These are phyloP conservation scores for Itoplectis maculator DNA, from an alignment of 2,888 invertebrate species.

Conservation along the genomic window DNA sequence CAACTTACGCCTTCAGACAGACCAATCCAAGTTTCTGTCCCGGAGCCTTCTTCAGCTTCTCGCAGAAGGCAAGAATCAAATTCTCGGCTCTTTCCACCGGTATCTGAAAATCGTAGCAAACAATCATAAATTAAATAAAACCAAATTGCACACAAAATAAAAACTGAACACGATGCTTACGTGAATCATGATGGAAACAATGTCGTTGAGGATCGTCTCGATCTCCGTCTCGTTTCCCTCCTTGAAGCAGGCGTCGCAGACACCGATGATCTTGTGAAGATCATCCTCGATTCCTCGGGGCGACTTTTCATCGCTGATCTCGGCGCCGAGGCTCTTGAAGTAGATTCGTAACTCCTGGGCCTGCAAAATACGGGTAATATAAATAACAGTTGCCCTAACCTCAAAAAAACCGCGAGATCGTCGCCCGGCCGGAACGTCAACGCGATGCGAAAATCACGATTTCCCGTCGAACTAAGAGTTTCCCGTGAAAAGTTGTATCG, in stretches of 20 bases:
- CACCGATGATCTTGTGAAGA: slow-evolving; percentile 96
- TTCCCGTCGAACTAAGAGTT: neutral
- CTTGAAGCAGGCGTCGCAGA: slow-evolving; percentile 96
- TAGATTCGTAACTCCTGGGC: slow-evolving; percentile 95
- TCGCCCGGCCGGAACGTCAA: neutral
- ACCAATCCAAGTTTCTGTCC: slow-evolving; percentile 92
- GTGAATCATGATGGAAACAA: slow-evolving; percentile 97
- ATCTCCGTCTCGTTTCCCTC: slow-evolving; percentile 94
- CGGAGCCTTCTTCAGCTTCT: slow-evolving; percentile 95
- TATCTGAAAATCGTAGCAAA: slow-evolving; percentile 86
- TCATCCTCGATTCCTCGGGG: slow-evolving; percentile 96
- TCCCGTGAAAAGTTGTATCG: neutral
- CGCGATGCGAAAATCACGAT: neutral
- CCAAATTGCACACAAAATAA: neutral
- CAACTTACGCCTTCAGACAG: slow-evolving; percentile 93
- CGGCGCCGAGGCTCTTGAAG: slow-evolving; percentile 96
- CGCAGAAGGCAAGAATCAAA: slow-evolving; percentile 95
- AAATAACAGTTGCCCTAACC: slow-evolving; percentile 1
- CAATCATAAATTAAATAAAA: slow-evolving; percentile 23
- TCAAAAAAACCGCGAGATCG: neutral
- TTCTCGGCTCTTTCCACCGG: slow-evolving; percentile 95
- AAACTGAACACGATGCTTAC: slow-evolving; percentile 86
- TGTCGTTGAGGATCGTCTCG: slow-evolving; percentile 97
- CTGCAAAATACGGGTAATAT: slow-evolving; percentile 83
- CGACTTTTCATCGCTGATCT: slow-evolving; percentile 96